Evolutionary conservation across 2,888 invertebrate genomes (phyloP).

Genomic region (Oscheius sp.): DNA sequence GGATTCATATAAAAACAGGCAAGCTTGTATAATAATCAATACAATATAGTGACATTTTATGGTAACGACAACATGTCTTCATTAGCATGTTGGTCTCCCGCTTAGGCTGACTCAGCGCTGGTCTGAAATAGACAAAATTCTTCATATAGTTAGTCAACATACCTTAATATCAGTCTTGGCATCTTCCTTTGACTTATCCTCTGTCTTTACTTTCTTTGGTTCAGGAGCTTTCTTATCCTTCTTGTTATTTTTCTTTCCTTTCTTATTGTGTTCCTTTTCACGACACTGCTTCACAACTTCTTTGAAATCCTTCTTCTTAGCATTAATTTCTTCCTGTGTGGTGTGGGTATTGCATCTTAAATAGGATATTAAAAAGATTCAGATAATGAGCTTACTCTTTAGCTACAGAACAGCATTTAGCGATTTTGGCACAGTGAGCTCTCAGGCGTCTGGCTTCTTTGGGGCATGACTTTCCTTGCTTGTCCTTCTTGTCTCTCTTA

Average conservation of each 20-base stretch:
- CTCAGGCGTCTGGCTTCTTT: conserved; percentile 52
- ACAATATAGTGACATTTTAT: no score
- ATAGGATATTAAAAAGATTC: neutral
- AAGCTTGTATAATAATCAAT: no score
- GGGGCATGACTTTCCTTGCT: conserved; percentile 39
- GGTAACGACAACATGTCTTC: no score
- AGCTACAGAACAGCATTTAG: conserved; percentile 53
- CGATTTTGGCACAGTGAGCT: conserved; percentile 52
- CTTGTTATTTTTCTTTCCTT: conserved; percentile 25
- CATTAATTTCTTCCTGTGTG: conserved; percentile 16
- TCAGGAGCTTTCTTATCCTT: conserved; percentile 23
- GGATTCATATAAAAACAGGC: no score
- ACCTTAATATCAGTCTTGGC: neutral
- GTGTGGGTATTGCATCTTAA: conserved; percentile 27
- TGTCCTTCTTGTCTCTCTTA: conserved; percentile 36
- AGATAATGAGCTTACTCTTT: conserved; percentile 43
- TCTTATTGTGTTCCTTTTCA: conserved; percentile 28
- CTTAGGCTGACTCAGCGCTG: neutral
- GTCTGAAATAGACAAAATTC: neutral
- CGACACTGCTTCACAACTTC: conserved; percentile 34
- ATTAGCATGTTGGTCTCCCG: no score
- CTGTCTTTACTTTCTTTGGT: conserved; percentile 22
- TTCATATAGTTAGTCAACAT: neutral
- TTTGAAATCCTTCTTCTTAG: conserved; percentile 29
- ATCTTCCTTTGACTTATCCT: conserved; percentile 21